Evolutionary conservation across 2,113 vertebrate genomes (phyloP).

Genomic region (Ptychochromis oligacanthus): DNA sequence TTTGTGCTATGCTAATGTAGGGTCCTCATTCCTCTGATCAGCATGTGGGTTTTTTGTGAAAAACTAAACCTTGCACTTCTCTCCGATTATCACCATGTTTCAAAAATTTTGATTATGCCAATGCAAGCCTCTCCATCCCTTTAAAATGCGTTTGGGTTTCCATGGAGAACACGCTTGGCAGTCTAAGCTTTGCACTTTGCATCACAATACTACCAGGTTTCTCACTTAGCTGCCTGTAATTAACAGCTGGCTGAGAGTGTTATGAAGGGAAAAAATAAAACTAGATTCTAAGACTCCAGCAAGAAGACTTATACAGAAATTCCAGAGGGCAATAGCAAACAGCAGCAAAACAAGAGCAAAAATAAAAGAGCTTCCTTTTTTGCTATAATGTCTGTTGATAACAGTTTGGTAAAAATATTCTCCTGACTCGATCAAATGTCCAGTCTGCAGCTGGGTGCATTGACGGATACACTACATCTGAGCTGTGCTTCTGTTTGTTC

Average conservation of each 20-base stretch:
- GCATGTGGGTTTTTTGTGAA: slow-evolving; percentile 1
- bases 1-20: slow-evolving; percentile 41
- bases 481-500: slow-evolving; percentile 45
- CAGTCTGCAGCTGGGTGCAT: neutral
- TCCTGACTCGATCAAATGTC: neutral
- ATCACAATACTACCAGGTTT: slow-evolving; percentile 19
- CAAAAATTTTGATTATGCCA: neutral
- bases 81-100: neutral
- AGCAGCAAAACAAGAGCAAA: slow-evolving; percentile 14
- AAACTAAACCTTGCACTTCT: neutral
- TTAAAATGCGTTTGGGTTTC: neutral
- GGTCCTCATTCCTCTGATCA: slow-evolving; percentile 20
- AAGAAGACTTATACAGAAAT: neutral
- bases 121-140: neutral
- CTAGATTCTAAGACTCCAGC: slow-evolving; percentile 11
- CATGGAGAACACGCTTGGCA: neutral
- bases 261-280: neutral
- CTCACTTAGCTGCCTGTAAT: slow-evolving; percentile 33
- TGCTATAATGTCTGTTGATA: too few species aligned
- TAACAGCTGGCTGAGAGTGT: slow-evolving; percentile 43
- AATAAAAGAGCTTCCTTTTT: too few species aligned
- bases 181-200: neutral
- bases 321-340: slow-evolving; percentile 21
- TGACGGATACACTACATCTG: slow-evolving; percentile 29
- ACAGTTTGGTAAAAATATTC: neutral